Evolutionary conservation across 1,140 invertebrate genomes (phyloP), one percentile per base, ranked within the genome.

Genomic region (Drosophila orena): DNA sequence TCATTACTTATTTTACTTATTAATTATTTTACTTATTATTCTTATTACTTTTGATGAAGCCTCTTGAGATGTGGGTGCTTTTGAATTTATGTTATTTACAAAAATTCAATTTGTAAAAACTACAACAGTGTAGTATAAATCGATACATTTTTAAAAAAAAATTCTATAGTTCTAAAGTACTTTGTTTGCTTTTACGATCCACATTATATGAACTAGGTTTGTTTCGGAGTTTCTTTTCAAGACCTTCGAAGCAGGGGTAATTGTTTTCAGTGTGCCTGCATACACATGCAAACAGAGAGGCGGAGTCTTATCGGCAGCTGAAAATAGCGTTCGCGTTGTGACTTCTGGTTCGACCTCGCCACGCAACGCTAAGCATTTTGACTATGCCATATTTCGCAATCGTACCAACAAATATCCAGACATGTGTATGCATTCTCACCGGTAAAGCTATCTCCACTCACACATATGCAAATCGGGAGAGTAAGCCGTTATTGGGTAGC

Each of bases 281-380:
- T n/a, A 47, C 38, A 54, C 40, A 62, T 7, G 20, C 37, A 52
- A 8, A 10, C 30, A 30, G 11, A 56, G 30, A 62, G 50, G 27
- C 27, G 69, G 24, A 42, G 56, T 38, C 79, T 81, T 81, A 81
- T 81, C 79, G 74, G 62, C 55, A 58, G 55, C 47, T 56, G 49
- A 22, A 74, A 69, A 77, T 81, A 80, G 55, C 66, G 66, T 66
- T 77, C 79, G 78, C 79, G 79, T 58, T 81, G 72, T 76, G 65
- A 60, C 66, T 77, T 73, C 78, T 81, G 66, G 78, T 81, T 54
- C 52, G 50, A 58, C 24, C 22, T 43, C 56, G 59, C 54, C 52
- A 78, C 68, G 79, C 49, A 61, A 81, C 73, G 79, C 50, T 74
- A 72, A 77, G 74, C 79, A 81, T 77, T 81, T 81, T 64, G 79